phyloP scores from a whole-genome alignment of 1,140 invertebrate species.

The Brachionus plicatilis region DNA sequence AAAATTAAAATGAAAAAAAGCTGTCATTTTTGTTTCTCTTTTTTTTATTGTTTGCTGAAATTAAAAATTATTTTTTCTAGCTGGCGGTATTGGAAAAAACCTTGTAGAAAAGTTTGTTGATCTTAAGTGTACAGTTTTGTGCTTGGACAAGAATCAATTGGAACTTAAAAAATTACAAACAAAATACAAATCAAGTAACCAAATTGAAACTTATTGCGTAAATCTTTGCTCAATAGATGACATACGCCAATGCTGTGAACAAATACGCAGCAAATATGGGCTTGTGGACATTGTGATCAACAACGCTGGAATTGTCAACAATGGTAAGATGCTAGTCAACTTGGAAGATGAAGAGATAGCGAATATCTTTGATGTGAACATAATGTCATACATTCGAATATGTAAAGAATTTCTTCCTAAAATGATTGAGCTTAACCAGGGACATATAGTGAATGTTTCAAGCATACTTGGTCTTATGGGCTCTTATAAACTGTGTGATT shows the following conservation, averaged over 20 bases:
- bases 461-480: constrained; percentile 23
- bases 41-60: no score
- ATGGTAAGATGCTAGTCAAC: background rate
- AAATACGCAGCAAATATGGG: background rate
- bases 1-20: no score
- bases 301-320: constrained; percentile 30
- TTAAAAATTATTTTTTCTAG: background rate
- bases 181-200: background rate
- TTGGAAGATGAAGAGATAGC: background rate
- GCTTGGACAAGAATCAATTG: background rate
- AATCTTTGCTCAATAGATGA: background rate
- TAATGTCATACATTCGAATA: background rate
- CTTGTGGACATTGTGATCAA: constrained; percentile 22
- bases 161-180: background rate
- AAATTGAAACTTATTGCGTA: background rate
- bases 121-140: background rate
- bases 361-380: constrained; percentile 29
- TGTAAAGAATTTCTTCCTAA: constrained; percentile 23
- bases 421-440: constrained; percentile 16
- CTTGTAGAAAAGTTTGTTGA: background rate
- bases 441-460: constrained; percentile 24
- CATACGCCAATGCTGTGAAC: background rate
- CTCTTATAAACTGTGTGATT: constrained; percentile 3
- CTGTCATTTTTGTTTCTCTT: no score
- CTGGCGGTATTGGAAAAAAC: background rate